These are phyloP conservation scores for Callipepla californica DNA, from an alignment of 2,113 vertebrate genomes.

Conservation along the genomic window DNA sequence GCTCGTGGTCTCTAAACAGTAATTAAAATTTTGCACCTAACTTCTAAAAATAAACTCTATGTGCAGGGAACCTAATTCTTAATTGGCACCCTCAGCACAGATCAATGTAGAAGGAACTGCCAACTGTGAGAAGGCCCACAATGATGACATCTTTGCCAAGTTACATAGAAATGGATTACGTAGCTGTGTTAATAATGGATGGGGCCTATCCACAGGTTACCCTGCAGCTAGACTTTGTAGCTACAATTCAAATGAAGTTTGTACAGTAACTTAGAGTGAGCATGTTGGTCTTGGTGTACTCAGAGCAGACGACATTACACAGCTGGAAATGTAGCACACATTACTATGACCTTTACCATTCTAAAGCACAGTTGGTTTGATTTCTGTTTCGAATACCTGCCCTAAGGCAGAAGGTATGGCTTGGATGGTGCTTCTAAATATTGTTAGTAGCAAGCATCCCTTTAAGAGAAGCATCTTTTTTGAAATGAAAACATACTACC, in stretches of 20 bases:
- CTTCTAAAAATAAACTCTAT: neutral
- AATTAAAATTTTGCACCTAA: neutral
- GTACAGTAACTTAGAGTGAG: neutral
- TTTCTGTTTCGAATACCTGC: neutral
- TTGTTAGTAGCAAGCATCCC: neutral
- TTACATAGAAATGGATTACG: neutral
- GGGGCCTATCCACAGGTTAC: neutral
- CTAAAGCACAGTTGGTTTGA: neutral
- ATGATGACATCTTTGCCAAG: neutral
- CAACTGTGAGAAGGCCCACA: neutral
- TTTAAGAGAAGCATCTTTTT: neutral
- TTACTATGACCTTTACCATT: neutral
- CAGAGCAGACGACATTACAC: neutral
- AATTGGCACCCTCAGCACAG: neutral
- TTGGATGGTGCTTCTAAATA: neutral
- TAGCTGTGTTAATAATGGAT: neutral
- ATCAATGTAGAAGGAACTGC: neutral
- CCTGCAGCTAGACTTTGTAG: neutral
- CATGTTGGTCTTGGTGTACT: neutral
- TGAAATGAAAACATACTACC: neutral
- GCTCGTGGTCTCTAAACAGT: neutral
- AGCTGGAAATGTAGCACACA: neutral
- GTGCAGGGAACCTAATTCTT: neutral
- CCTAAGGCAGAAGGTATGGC: neutral
- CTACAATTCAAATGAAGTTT: neutral